Evolutionary conservation across 2,797 vertebrate species (phyloP).

Genomic region (Phalanger gymnotis): DNA sequence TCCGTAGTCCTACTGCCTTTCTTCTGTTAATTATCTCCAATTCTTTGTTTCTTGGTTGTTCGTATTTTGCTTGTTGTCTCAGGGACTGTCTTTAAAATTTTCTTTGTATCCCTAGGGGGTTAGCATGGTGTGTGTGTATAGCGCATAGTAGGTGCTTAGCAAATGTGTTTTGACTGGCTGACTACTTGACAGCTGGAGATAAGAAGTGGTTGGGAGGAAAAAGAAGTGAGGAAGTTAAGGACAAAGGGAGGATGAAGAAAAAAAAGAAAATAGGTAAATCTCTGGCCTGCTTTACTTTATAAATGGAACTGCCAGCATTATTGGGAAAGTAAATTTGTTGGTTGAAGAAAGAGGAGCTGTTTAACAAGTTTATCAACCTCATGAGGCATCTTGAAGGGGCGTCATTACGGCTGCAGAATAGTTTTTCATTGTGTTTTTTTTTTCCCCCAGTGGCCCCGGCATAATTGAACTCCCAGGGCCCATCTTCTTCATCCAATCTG

Average conservation of each 20-base stretch:
- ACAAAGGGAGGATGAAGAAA: background rate
- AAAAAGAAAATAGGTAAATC: background rate
- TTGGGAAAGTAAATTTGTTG: background rate
- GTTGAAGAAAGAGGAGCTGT: background rate
- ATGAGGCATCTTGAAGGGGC: background rate
- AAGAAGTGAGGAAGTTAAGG: background rate
- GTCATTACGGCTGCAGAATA: background rate
- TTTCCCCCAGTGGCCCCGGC: background rate
- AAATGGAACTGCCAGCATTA: background rate
- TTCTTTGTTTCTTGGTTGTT: background rate
- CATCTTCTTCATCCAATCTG: background rate
- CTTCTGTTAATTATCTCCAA: background rate
- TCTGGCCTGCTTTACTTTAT: background rate
- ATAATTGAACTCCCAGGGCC: background rate
- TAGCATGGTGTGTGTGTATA: background rate
- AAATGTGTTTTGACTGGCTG: background rate
- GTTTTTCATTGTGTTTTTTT: background rate
- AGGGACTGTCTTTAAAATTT: background rate
- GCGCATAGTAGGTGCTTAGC: background rate
- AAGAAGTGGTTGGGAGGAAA: background rate
- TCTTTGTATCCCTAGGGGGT: background rate
- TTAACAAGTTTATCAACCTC: background rate
- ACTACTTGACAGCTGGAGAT: background rate
- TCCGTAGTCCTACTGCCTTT: background rate
- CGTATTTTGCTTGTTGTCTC: background rate